Conservation (phyloP, 2,888 invertebrate species). For the Hyppa rectilinea region DNA sequence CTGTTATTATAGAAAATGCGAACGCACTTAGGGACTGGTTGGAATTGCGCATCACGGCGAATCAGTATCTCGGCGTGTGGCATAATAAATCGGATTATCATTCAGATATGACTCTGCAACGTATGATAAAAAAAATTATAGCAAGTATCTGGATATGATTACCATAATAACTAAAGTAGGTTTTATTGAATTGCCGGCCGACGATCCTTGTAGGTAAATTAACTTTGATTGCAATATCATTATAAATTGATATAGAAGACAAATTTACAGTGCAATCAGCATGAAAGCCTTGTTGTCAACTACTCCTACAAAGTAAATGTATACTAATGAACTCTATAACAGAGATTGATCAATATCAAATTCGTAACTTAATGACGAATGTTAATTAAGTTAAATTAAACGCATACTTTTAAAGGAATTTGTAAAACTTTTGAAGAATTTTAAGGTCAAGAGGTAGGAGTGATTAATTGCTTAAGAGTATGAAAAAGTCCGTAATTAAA, state of each 20-base stretch:
- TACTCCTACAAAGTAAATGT: conserved; percentile 1
- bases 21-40: conserved; percentile 27
- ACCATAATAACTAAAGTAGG: not conserved
- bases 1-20: not conserved
- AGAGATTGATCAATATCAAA: conserved; percentile 37
- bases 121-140: conserved; percentile 21
- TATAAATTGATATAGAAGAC: not conserved
- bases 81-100: conserved; percentile 39
- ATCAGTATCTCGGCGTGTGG: conserved; percentile 56
- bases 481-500: not conserved
- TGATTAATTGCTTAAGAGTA: not conserved
- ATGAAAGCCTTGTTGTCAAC: conserved; percentile 16
- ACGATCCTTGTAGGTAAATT: not conserved
- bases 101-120: conserved; percentile 10
- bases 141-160: not conserved
- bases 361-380: conserved; percentile 5
- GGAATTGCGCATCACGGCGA: conserved; percentile 50
- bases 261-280: not conserved
- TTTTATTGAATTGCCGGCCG: not conserved
- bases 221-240: not conserved
- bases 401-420: not conserved
- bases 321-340: conserved; percentile 21
- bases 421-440: not conserved
- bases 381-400: conserved; percentile 5
- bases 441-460: not conserved